phyloP scores from a whole-genome alignment of 2,888 invertebrate genomes.

The Ischnus inquisitorius region DNA sequence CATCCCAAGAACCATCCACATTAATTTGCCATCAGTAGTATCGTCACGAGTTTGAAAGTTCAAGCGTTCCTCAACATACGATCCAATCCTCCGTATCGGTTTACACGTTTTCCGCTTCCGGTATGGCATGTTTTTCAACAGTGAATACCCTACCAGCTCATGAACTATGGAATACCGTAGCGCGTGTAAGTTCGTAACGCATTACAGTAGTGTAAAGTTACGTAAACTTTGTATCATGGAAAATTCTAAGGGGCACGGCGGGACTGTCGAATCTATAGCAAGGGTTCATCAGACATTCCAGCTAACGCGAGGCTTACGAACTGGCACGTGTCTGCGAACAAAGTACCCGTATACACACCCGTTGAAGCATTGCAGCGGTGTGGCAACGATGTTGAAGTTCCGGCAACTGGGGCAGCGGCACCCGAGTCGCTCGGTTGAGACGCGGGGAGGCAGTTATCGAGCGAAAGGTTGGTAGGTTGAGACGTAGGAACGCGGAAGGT shows the following conservation, averaged over 20 bases:
- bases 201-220: constrained; percentile 55
- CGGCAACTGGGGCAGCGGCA: constrained; percentile 61
- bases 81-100: not conserved
- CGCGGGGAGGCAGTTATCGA: constrained; percentile 45
- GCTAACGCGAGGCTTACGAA: constrained; percentile 50
- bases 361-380: constrained; percentile 39
- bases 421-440: constrained; percentile 38
- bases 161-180: not conserved
- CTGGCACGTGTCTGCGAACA: constrained; percentile 59
- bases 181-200: constrained; percentile 11
- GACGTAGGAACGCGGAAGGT: constrained; percentile 29
- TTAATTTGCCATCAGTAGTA: not conserved
- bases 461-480: constrained; percentile 37
- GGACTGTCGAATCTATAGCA: not conserved
- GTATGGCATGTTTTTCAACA: constrained; percentile 17
- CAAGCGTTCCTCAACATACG: not conserved
- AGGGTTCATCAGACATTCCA: constrained; percentile 66
- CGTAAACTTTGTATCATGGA: constrained; percentile 47
- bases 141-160: not conserved
- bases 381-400: constrained; percentile 58
- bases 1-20: not conserved
- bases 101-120: constrained; percentile 18
- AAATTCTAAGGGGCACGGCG: constrained; percentile 34
- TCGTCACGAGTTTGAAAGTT: constrained; percentile 11
- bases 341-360: constrained; percentile 58